Evolutionary conservation across 2,113 vertebrate species (phyloP).

Genomic region (Proteles cristata): DNA sequence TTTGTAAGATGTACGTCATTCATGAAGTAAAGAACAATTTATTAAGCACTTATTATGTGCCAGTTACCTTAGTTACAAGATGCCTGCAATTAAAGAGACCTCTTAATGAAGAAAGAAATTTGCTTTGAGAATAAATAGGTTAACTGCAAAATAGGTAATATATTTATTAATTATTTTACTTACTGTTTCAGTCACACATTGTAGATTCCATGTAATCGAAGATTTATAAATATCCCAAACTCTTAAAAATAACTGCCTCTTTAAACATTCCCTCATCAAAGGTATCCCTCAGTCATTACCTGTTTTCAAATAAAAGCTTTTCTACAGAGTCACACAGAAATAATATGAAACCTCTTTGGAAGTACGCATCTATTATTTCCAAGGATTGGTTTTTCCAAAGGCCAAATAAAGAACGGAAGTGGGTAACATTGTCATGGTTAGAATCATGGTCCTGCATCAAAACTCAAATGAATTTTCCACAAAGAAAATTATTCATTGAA

Average conservation of each 20-base stretch:
- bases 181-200: neutral
- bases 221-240: conserved; percentile 3
- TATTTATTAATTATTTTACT: neutral
- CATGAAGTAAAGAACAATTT: neutral
- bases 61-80: neutral
- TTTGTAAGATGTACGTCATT: neutral
- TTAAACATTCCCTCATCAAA: neutral
- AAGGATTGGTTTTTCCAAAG: conserved; percentile 48
- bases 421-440: neutral
- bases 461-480: conserved; percentile 67
- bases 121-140: neutral
- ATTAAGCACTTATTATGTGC: neutral
- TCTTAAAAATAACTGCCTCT: neutral
- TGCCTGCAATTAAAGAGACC: neutral
- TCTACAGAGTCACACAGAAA: neutral
- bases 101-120: neutral
- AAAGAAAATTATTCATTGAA: conserved; percentile 63
- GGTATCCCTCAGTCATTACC: neutral
- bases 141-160: neutral
- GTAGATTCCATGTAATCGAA: neutral
- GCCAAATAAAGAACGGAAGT: conserved; percentile 33
- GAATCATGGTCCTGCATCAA: conserved; percentile 41
- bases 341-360: conserved; percentile 19
- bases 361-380: conserved; percentile 11
- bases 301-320: conserved; percentile 28